A percentile compares a stretch with the other conserved stretches of the same genome.
Conservation (phyloP, 2,888 invertebrate genomes). For the Hirtodrosophila cameraria region DNA sequence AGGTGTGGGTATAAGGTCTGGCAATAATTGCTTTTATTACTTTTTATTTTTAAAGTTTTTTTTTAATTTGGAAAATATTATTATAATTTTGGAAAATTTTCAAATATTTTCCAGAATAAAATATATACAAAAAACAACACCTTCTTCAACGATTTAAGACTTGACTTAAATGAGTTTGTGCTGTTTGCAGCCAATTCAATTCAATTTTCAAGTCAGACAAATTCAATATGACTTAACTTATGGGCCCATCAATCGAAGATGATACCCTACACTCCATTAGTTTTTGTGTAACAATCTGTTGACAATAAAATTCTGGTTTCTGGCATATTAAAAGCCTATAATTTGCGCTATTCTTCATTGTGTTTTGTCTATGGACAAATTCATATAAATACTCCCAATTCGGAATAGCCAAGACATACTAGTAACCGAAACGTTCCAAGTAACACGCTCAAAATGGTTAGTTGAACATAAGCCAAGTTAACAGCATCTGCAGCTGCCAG, state of each 20-base stretch:
- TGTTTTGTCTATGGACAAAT: slow-evolving; percentile 15
- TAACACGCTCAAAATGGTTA: slow-evolving; percentile 66
- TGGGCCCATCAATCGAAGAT: neutral
- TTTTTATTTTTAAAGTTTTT: no score
- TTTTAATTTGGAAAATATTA: no score
- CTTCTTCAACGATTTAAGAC: no score
- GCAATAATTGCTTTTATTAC: no score
- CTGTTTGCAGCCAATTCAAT: neutral
- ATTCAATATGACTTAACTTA: neutral
- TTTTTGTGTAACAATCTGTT: slow-evolving; percentile 47
- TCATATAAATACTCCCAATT: slow-evolving; percentile 62
- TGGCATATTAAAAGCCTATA: slow-evolving; percentile 74
- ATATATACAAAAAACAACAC: no score
- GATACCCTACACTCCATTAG: slow-evolving; percentile 47
- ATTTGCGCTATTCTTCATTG: slow-evolving; percentile 63
- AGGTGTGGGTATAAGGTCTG: no score
- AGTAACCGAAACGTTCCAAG: slow-evolving; percentile 52
- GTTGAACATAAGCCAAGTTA: slow-evolving; percentile 15
- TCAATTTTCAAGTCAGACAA: neutral
- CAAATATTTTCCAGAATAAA: no score
- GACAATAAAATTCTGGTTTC: slow-evolving; percentile 74
- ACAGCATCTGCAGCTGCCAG: neutral
- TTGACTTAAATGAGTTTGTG: no score
- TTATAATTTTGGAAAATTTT: no score
- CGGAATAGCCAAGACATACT: slow-evolving; percentile 45